Evolutionary conservation across 2,888 invertebrate species (phyloP).

Genomic region (Hypena proboscidalis): DNA sequence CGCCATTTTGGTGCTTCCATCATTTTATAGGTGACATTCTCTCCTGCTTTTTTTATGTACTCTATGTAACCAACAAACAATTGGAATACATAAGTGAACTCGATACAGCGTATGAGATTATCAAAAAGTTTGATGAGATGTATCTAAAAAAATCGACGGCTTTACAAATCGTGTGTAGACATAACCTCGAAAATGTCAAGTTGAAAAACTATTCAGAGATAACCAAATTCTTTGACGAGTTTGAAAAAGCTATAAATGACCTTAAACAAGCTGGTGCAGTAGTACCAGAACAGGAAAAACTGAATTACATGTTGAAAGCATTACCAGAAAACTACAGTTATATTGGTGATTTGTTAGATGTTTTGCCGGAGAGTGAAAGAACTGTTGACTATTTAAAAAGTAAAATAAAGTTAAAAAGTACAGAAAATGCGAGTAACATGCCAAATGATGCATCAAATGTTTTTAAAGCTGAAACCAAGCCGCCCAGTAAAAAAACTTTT

Average conservation of each 20-base stretch:
- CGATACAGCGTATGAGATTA: not conserved
- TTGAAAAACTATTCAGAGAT: slow-evolving; percentile 30
- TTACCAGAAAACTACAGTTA: not conserved
- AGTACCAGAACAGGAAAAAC: not conserved
- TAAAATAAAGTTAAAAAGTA: slow-evolving; percentile 1
- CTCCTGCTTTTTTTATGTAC: too few species aligned
- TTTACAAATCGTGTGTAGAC: slow-evolving; percentile 35
- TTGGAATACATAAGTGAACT: slow-evolving; percentile 28
- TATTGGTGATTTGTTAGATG: slow-evolving; percentile 3
- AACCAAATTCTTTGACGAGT: slow-evolving; percentile 27
- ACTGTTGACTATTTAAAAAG: slow-evolving; percentile 1
- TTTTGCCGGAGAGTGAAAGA: slow-evolving; percentile 17
- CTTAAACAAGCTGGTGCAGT: not conserved
- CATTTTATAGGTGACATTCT: too few species aligned
- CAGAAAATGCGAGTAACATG: not conserved
- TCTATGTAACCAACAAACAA: too few species aligned
- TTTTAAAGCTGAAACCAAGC: not conserved
- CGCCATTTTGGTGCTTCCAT: too few species aligned
- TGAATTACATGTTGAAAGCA: slow-evolving; percentile 1
- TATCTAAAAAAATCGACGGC: slow-evolving; percentile 34
- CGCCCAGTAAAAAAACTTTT: too few species aligned
- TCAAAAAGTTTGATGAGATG: slow-evolving; percentile 33
- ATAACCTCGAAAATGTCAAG: slow-evolving; percentile 33
- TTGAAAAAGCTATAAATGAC: slow-evolving; percentile 26
- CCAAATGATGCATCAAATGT: not conserved